A percentile compares a stretch with the other conserved stretches of the same genome.
phyloP scores from a whole-genome alignment of 2,797 vertebrate species.

The Protosalanx chinensis region DNA sequence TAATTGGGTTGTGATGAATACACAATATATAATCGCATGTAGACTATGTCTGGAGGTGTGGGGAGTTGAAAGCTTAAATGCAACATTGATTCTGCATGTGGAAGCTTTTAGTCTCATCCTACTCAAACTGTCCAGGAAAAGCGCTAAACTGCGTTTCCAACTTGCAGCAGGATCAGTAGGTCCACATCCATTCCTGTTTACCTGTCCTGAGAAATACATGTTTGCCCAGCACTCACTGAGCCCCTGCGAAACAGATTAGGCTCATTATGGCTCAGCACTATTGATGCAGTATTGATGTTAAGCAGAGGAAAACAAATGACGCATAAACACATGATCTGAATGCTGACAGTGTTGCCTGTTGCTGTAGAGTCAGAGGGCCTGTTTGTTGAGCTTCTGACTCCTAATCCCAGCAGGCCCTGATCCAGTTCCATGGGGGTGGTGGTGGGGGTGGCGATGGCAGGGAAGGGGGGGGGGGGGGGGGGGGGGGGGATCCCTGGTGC shows the following conservation, averaged over 20 bases:
- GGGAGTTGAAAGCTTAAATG: not conserved
- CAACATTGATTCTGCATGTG: not conserved
- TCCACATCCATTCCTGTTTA: not conserved
- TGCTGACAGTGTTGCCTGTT: constrained; percentile 31
- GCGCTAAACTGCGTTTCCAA: not conserved
- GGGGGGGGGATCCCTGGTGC: constrained; percentile 3
- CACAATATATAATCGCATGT: constrained; percentile 45
- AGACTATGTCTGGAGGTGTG: constrained; percentile 31
- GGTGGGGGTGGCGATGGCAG: not conserved
- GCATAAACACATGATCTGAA: constrained; percentile 49
- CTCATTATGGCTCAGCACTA: constrained; percentile 48
- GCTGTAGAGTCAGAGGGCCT: constrained; percentile 13
- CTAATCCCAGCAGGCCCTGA: constrained; percentile 32
- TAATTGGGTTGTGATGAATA: constrained; percentile 34
- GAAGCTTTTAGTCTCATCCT: no score
- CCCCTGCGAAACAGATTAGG: constrained; percentile 30
- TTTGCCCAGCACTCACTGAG: constrained; percentile 1
- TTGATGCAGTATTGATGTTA: constrained; percentile 55
- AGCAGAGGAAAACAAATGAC: constrained; percentile 60
- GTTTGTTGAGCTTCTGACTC: constrained; percentile 29
- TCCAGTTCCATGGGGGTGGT: constrained; percentile 4
- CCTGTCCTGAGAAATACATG: not conserved
- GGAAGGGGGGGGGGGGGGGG: not conserved
- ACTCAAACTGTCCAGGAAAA: no score
- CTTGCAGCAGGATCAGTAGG: not conserved